phyloP scores from a whole-genome alignment of 2,888 invertebrate genomes.

The Tetanocera ferruginea region DNA sequence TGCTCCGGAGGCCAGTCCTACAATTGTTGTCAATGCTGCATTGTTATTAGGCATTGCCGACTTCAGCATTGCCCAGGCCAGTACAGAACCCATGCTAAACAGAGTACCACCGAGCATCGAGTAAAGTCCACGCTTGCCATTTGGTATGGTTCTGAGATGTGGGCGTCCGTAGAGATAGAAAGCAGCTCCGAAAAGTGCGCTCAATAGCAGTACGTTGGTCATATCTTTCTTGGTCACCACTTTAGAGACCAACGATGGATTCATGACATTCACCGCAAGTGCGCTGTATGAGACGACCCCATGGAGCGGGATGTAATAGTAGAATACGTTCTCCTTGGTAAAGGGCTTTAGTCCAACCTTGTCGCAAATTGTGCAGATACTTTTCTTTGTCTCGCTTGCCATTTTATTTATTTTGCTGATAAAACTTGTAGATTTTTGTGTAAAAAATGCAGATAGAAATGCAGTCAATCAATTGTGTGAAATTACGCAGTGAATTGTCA shows the following conservation, averaged over 20 bases:
- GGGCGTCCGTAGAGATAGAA: slow-evolving; percentile 86
- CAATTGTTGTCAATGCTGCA: slow-evolving; percentile 59
- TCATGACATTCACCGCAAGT: slow-evolving; percentile 87
- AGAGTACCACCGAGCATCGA: slow-evolving; percentile 80
- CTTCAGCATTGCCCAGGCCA: slow-evolving; percentile 89
- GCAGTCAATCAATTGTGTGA: slow-evolving; percentile 21
- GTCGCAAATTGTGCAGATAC: slow-evolving; percentile 63
- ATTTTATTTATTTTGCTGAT: slow-evolving; percentile 49
- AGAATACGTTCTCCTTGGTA: slow-evolving; percentile 79
- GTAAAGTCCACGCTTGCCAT: slow-evolving; percentile 76
- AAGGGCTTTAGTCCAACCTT: slow-evolving; percentile 75
- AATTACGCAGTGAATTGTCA: slow-evolving; percentile 39
- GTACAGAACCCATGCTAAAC: slow-evolving; percentile 90
- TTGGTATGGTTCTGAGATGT: slow-evolving; percentile 78
- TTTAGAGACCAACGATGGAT: slow-evolving; percentile 83
- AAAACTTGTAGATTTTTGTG: background rate
- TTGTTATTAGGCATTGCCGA: slow-evolving; percentile 74
- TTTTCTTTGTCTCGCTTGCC: slow-evolving; percentile 55
- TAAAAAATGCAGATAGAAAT: slow-evolving; percentile 20
- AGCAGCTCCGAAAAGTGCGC: slow-evolving; percentile 85
- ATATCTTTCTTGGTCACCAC: slow-evolving; percentile 74
- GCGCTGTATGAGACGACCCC: slow-evolving; percentile 83
- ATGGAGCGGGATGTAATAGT: slow-evolving; percentile 82
- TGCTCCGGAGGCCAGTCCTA: slow-evolving; percentile 66
- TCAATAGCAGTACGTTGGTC: slow-evolving; percentile 84